These are phyloP conservation scores for Megaustenia siamemsis DNA, from an alignment of 2,888 invertebrate genomes.

Conservation along the genomic window DNA sequence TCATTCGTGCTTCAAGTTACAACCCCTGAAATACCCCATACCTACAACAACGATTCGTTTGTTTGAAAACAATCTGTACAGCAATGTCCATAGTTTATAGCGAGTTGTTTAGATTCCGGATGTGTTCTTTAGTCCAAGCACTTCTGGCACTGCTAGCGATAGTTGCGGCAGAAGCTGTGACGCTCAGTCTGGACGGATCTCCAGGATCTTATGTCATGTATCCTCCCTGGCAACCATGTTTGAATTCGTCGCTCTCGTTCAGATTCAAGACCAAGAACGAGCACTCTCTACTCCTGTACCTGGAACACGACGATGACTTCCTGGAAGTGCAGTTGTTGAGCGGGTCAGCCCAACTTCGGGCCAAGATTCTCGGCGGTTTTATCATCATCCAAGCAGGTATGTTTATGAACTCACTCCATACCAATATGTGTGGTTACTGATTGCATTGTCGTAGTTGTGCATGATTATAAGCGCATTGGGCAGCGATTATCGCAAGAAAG, in stretches of 20 bases:
- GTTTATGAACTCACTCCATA: neutral
- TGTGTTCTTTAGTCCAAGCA: too few species aligned
- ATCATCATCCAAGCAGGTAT: conserved; percentile 89
- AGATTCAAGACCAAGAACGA: conserved; percentile 96
- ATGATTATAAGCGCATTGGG: neutral
- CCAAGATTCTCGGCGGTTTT: conserved; percentile 94
- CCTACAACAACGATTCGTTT: too few species aligned
- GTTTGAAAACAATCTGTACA: too few species aligned
- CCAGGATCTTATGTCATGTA: conserved; percentile 94
- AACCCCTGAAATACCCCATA: too few species aligned
- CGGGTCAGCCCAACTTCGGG: conserved; percentile 91
- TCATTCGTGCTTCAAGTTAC: too few species aligned
- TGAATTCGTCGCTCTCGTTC: conserved; percentile 93
- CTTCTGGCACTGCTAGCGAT: neutral
- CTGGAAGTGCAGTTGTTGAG: conserved; percentile 96
- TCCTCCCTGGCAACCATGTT: conserved; percentile 93
- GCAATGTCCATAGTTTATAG: too few species aligned
- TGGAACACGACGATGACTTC: conserved; percentile 95
- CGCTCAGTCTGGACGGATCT: conserved; percentile 84
- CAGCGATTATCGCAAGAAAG: too few species aligned
- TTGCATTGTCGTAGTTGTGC: neutral
- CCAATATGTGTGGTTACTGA: neutral
- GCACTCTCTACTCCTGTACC: conserved; percentile 92
- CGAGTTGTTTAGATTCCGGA: too few species aligned
- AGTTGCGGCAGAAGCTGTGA: neutral